These are phyloP conservation scores for Tinamus major DNA, from an alignment of 2,797 vertebrate species.

Conservation along the genomic window DNA sequence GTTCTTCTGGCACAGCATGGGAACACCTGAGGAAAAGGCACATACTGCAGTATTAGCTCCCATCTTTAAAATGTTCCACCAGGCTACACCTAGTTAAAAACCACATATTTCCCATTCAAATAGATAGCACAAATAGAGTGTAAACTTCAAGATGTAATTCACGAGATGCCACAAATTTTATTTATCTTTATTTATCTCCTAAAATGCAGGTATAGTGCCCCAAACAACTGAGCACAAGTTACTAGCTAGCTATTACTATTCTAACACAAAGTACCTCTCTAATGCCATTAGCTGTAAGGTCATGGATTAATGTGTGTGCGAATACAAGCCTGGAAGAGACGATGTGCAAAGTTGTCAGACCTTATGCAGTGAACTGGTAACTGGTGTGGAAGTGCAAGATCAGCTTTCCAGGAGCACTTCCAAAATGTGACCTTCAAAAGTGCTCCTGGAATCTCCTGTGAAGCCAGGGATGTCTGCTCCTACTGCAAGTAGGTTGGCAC, in stretches of 20 bases:
- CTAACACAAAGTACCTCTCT: not conserved
- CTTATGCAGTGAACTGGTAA: not conserved
- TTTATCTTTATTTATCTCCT: not conserved
- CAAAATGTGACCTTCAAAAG: not conserved
- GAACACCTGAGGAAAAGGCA: not conserved
- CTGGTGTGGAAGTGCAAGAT: not conserved
- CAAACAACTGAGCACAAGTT: not conserved
- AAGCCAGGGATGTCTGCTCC: not conserved
- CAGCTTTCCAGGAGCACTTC: not conserved
- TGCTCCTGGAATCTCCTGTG: not conserved
- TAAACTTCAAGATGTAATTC: not conserved
- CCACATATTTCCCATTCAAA: not conserved
- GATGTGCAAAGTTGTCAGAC: not conserved
- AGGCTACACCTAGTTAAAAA: not conserved
- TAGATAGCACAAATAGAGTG: not conserved
- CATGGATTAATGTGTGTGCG: rapidly evolving
- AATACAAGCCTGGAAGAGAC: not conserved
- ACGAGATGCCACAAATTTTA: not conserved
- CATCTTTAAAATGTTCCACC: not conserved
- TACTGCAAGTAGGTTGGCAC: not conserved
- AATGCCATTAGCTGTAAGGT: not conserved
- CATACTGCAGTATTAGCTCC: not conserved
- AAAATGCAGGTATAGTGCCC: not conserved
- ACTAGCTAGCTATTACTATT: not conserved
- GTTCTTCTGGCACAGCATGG: not conserved